Base-by-base conservation (phyloP, 2,797 vertebrate genomes). In the Tarsius wallacei region DNA sequence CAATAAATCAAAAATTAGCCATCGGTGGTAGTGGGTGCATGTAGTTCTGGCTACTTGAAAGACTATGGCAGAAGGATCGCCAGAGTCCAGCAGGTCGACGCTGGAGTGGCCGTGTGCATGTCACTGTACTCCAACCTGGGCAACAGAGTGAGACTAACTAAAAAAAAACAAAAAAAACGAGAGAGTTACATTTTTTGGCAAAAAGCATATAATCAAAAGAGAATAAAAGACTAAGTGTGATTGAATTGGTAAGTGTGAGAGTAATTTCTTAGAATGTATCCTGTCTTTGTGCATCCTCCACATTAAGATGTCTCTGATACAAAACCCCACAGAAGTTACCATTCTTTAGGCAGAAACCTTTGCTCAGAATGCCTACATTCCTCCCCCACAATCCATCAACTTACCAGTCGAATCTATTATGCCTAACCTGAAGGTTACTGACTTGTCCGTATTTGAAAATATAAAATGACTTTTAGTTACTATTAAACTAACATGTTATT, bases 401-500 rank as follows among this genome's bases (percentile, higher is more conserved):
- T 64, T 47, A 26, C 24, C 33, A 57, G 22, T 15, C 7, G 89
- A 70, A 19, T 53, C 42, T 71, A 42, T 33, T 26, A 76, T 47
- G n/a, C 7, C 31, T 51, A 64, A 87, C 21, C 47, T 36, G 13
- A 94, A 82, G 51, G 21, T 42, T 74, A 87, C 21, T 49, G 55
- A 42, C 15, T 53, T 83, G 57, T 19, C 93, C 47, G 51, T 84
- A 68, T 94, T 71, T 90, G 49, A 71, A 94, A 94, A 61, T 8
- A 17, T 42, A 87, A 91, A 49, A 28, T 1, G 22, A 66, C 19
- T 82, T 84, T 74, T 81, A 47, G 0, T 92, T 87, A 90, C 2
- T 42, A 78, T 59, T 82, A 87, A 90, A 16, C 24, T 51, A 78
- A 42, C 5, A 53, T 28, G 28, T 51, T 24, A n/a, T 49, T 33